Conservation (phyloP, 2,797 vertebrate species). For the Cichlasoma orientale region DNA sequence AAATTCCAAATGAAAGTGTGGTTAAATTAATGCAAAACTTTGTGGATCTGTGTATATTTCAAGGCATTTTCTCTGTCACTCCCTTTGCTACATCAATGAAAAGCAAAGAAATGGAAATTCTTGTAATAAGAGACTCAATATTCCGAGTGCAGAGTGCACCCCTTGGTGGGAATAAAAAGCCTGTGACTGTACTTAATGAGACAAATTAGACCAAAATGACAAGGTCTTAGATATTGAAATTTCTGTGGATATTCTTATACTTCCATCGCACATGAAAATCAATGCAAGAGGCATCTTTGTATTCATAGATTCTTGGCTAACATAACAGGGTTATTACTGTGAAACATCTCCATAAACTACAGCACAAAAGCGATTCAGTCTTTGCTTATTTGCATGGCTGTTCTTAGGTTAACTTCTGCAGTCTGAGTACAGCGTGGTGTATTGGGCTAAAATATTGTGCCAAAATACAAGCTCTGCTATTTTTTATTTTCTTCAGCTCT, state of each 20-base stretch:
- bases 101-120: slow-evolving; percentile 47
- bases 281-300: slow-evolving; percentile 64
- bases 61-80: slow-evolving; percentile 7
- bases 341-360: slow-evolving; percentile 51
- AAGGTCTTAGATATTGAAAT: slow-evolving; percentile 55
- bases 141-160: slow-evolving; percentile 32
- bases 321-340: slow-evolving; percentile 63
- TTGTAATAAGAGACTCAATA: slow-evolving; percentile 53
- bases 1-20: background rate
- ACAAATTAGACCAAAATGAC: slow-evolving; percentile 66
- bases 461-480: background rate
- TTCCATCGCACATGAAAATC: slow-evolving; percentile 56
- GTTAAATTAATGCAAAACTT: slow-evolving; percentile 7
- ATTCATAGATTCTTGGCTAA: slow-evolving; percentile 67
- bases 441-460: background rate
- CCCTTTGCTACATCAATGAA: slow-evolving; percentile 29
- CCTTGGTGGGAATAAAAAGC: slow-evolving; percentile 41
- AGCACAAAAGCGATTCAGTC: slow-evolving; percentile 46
- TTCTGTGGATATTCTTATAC: slow-evolving; percentile 41
- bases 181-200: slow-evolving; percentile 50
- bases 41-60: slow-evolving; percentile 17
- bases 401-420: slow-evolving; percentile 42
- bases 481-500: too few relatives aligned
- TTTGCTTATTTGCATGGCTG: slow-evolving; percentile 44
- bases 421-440: slow-evolving; percentile 15